Evolutionary conservation across 1,140 invertebrate genomes (phyloP).

Genomic region (Sminthurinus signatus): DNA sequence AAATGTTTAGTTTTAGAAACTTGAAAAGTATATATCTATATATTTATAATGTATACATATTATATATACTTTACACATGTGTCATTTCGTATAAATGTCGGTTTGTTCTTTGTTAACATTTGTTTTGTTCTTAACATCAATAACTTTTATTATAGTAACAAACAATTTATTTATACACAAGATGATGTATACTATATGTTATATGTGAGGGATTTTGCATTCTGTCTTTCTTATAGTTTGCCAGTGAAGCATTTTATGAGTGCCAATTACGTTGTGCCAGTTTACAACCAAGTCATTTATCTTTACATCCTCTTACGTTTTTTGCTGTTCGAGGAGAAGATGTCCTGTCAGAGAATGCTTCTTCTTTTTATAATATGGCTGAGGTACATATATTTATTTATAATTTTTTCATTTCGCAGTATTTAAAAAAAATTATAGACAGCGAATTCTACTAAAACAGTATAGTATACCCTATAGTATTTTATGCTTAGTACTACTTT

Average conservation of each 20-base stretch:
- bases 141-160: too few relatives aligned
- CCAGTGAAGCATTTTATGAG: conserved; percentile 25
- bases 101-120: background rate
- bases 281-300: conserved; percentile 27
- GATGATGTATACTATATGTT: too few relatives aligned
- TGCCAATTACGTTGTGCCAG: conserved; percentile 15
- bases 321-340: conserved; percentile 73
- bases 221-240: conserved; percentile 18
- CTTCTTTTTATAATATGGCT: conserved; percentile 74
- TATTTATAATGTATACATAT: background rate
- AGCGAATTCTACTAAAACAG: too few relatives aligned
- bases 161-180: too few relatives aligned
- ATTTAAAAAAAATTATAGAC: too few relatives aligned
- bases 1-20: too few relatives aligned
- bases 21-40: background rate
- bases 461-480: too few relatives aligned
- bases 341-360: conserved; percentile 67
- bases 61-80: background rate
- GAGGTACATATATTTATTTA: conserved; percentile 53
- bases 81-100: background rate
- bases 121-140: too few relatives aligned
- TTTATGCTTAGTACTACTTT: too few relatives aligned
- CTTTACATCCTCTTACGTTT: conserved; percentile 56
- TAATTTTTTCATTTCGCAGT: background rate
- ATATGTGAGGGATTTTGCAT: conserved; percentile 1